Base-by-base conservation (phyloP, 1,140 invertebrate species). In the Ctenoplectra terminalis region DNA sequence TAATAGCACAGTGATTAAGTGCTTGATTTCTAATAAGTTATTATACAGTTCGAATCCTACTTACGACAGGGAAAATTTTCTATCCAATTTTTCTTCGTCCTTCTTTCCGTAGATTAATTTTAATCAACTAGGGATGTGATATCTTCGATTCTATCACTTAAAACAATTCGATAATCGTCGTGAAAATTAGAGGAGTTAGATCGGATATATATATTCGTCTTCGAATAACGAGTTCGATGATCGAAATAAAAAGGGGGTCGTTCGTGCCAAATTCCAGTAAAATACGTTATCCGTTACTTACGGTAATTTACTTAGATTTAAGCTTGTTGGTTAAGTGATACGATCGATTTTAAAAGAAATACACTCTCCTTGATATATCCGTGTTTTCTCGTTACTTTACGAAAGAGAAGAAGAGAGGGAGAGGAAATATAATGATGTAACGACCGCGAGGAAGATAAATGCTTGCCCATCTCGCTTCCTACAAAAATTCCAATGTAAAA, bases 291-390 rank as follows among this genome's bases (percentile, higher is more conserved):
- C 80, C 56, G 80, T 73, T 73, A 61, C 66, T 74, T 56, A 82
- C 61, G 52, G 56, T 56, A 54, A 54, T 82, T 86, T 85, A 67
- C 48, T 85, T 85, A 86, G 84, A 46, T 72, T 82, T 86, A 86
- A 86, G 85, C 85, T 86, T 77, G 61, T 70, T 64, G n/a, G 29
- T 86, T 64, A 73, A 82, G 63, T 34, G 80, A 83, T 66, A 17
- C 26, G 31, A 86, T 86, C 61, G 52, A 81, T 86, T 86, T 66
- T 70, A 56, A 52, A 77, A 37, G 37, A 80, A 3, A 61, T 17
- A 54, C 48, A 52, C 56, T 69, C 29, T 85, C 81, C 56, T 50
- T 26, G 15, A 31, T 31, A 67, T 54, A 52, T 56, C 29, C 78
- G 67, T 67, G 74, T 67, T 15, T 37, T 37, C 48, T 37, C 43